A percentile compares a stretch with the other conserved stretches of the same genome.
Evolutionary conservation across 2,888 invertebrate species (phyloP).

Genomic region (Amphipoea oculea): DNA sequence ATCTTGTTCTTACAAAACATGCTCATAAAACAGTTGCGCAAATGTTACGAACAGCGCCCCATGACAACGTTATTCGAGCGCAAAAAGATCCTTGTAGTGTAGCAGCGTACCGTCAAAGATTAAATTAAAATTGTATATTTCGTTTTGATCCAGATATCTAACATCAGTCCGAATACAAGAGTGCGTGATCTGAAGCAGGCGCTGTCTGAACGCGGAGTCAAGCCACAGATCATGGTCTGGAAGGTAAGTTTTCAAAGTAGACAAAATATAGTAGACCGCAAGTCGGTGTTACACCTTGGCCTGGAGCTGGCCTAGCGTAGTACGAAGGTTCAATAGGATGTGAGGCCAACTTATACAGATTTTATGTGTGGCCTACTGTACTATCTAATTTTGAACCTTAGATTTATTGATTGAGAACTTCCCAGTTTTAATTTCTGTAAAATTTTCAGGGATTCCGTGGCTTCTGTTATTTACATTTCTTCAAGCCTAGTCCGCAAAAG

Average conservation of each 20-base stretch:
- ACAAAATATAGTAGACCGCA: not conserved
- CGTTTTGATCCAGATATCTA: constrained; percentile 89
- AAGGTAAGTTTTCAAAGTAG: constrained; percentile 81
- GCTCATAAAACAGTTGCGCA: not conserved
- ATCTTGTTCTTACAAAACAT: not conserved
- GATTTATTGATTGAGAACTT: not conserved
- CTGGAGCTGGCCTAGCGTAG: not conserved
- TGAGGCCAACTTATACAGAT: not conserved
- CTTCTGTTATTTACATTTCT: constrained; percentile 94
- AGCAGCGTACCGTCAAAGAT: not conserved
- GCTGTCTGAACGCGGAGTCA: constrained; percentile 93
- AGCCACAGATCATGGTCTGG: constrained; percentile 95
- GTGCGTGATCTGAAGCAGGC: constrained; percentile 94
- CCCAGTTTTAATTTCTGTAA: not conserved
- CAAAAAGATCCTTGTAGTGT: not conserved
- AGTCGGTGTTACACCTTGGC: not conserved
- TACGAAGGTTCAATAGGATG: too few species aligned
- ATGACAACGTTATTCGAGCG: not conserved
- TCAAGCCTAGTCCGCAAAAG: constrained; percentile 91
- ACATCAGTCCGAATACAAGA: constrained; percentile 93
- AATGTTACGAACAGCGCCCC: not conserved
- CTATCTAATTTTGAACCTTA: not conserved
- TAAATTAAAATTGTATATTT: not conserved
- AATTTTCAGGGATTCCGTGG: constrained; percentile 90
- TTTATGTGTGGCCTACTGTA: too few species aligned